Evolutionary conservation across 2,888 invertebrate species (phyloP), one percentile per base, ranked within the genome.

Genomic region (Desoria tigrina): DNA sequence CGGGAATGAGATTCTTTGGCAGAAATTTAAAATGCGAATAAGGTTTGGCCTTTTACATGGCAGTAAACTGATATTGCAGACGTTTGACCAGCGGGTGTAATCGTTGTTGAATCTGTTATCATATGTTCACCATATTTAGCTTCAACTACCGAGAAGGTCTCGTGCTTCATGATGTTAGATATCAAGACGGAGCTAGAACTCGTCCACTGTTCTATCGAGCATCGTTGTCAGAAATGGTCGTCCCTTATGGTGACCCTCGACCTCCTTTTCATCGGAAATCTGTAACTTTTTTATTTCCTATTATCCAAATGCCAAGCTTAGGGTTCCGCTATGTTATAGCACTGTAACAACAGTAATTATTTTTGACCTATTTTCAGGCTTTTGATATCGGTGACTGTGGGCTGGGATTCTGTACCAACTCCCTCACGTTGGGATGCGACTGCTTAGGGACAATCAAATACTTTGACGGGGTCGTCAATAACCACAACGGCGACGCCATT

Each of bases 131-230:
- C n/a, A n/a, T n/a, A n/a, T 56, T 14, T 58, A 65, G 72, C 37
- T 75, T 72, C 61, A 75, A 71, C 61, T 68, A 68, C 45, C 58
- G 75, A 1, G 74, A 71, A 61, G 75, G 75, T 2, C 32, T 75
- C 6, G 67, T 71, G 16, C 54, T 75, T 2, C 72, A 75, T 45
- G 65, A 74, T 42, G 56, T 75, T 24, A 58, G 61, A 0, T 75
- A 71, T 51, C 60, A 63, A 27, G 75, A 75, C 60, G 73, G 68
- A 1, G 60, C 59, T 11, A 63, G 45, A 24, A 45, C 60, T 1
- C 32, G 70, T 1, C 69, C 70, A 21, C 14, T 75, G 1, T 45
- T 75, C 37, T 73, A 75, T 32, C 53, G 74, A 42, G 56, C 66
- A 6, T 65, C 74, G 2, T n/a, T 75, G 3, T 65, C 65, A 18